A percentile compares a stretch with the other conserved stretches of the same genome.
Evolutionary conservation across 2,113 vertebrate species (phyloP).

Genomic region (Epinephelus lanceolatus): DNA sequence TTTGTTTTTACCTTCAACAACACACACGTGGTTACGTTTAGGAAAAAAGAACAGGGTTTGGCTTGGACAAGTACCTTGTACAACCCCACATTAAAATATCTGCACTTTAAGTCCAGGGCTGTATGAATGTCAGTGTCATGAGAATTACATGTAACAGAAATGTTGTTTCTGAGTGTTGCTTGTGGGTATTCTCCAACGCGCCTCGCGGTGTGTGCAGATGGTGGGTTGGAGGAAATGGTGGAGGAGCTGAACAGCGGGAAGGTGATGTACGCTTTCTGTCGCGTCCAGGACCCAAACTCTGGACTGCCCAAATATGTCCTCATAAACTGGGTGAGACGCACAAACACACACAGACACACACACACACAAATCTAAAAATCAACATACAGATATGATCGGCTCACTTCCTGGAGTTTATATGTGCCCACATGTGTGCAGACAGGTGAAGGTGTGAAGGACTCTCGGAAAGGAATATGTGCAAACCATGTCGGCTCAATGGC

Average conservation of each 20-base stretch:
- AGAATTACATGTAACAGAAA: too few relatives aligned
- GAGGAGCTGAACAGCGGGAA: constrained; percentile 96
- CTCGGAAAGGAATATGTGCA: constrained; percentile 90
- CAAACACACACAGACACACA: constrained; percentile 19
- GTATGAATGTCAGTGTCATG: too few relatives aligned
- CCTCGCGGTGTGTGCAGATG: constrained; percentile 81
- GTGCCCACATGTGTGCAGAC: constrained; percentile 59
- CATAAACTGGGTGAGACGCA: constrained; percentile 94
- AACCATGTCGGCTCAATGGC: constrained; percentile 92
- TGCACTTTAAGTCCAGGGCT: too few relatives aligned
- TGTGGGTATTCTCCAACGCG: neutral
- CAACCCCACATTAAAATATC: too few relatives aligned
- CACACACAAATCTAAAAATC: constrained; percentile 5
- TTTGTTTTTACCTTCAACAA: too few relatives aligned
- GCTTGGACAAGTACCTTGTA: too few relatives aligned
- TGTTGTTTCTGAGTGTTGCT: neutral
- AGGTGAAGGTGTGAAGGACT: constrained; percentile 88
- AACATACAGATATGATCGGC: neutral
- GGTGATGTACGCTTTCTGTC: constrained; percentile 98
- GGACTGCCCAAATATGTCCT: constrained; percentile 96
- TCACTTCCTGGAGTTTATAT: constrained; percentile 5
- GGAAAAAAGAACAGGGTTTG: too few relatives aligned
- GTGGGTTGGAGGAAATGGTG: constrained; percentile 94
- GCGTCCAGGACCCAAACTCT: constrained; percentile 92
- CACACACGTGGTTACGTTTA: too few relatives aligned